Conservation (phyloP, 2,113 vertebrate genomes). For the Megaleporinus macrocephalus region DNA sequence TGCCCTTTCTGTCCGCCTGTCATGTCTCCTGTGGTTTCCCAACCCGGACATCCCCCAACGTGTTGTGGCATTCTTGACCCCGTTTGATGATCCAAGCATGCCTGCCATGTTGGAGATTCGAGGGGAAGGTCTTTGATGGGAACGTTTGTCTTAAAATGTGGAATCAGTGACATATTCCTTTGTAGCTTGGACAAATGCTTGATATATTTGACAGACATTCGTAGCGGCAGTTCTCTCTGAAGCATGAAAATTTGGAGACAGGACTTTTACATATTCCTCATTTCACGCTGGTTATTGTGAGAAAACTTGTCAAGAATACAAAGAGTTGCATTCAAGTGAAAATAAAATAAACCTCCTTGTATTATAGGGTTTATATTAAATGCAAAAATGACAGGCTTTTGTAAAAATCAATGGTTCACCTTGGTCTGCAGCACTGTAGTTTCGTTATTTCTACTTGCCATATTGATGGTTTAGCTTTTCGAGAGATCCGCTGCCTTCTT, state of each 20-base stretch:
- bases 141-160: constrained; percentile 62
- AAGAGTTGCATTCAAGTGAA: background rate
- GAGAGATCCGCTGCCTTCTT: background rate
- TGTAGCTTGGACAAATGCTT: constrained; percentile 61
- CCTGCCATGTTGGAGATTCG: constrained; percentile 62
- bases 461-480: constrained; percentile 6
- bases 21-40: constrained; percentile 11
- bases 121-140: constrained; percentile 73
- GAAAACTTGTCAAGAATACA: background rate
- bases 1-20: constrained; percentile 31
- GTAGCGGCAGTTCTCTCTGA: background rate
- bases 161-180: constrained; percentile 67
- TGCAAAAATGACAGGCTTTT: constrained; percentile 8
- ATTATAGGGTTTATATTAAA: background rate
- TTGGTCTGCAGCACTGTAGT: background rate
- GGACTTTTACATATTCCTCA: background rate
- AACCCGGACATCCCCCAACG: constrained; percentile 56
- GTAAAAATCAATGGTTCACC: background rate
- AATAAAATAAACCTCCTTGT: background rate
- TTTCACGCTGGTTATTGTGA: background rate
- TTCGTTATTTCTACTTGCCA: constrained; percentile 4
- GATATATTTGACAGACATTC: constrained; percentile 6
- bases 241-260: background rate
- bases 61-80: constrained; percentile 56
- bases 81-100: constrained; percentile 68